Base-by-base conservation (phyloP, 2,797 vertebrate species). In the Simalia tracyae region DNA sequence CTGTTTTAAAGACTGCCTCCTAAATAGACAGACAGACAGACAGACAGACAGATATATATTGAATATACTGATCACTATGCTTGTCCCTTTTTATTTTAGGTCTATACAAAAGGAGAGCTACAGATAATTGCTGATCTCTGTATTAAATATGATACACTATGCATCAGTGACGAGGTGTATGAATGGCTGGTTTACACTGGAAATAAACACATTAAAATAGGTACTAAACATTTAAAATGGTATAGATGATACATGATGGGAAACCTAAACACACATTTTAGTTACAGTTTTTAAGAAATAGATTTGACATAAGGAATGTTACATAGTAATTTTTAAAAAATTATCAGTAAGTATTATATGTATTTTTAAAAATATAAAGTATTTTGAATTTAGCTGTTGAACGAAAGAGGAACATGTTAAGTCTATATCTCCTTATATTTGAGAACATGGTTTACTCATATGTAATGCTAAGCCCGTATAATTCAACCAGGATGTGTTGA, bases 151-250 rank as follows among this genome's bases (percentile, higher is more conserved):
- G 98, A 99, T 96, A 97, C 97, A 0, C 97, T 99, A 92, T 99
- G 99, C 97, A 98, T 99, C 98, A 99, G 99, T 1, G 99, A 99
- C 84, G 99, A 99, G 94, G 99, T 99, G 28, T 99, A 99, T n/a
- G 99, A 99, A 96, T 99, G 99, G 99, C 96, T 99, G 89, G 92
- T 98, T 90, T 99, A 99, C 95, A 98, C 94, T 89, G 98, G 99
- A 93, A 98, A 98, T 63, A 97, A 98, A n/a, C 99, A 99, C 91
- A 92, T 98, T 85, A 99, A 99, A 97, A 99, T 99, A 95, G 99
- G 99, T 99, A 98, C 92, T 92, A 85, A 87, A 94, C 92, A 22
- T 24, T 19, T 88, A 50, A 81, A 91, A 61, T 90, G 86, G 59
- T 85, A 17, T 4, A 84, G 59, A n/a, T 93, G 90, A 0, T 72